These are phyloP conservation scores for Heterodera schachtii DNA, from an alignment of 1,140 invertebrate genomes.

Conservation along the genomic window DNA sequence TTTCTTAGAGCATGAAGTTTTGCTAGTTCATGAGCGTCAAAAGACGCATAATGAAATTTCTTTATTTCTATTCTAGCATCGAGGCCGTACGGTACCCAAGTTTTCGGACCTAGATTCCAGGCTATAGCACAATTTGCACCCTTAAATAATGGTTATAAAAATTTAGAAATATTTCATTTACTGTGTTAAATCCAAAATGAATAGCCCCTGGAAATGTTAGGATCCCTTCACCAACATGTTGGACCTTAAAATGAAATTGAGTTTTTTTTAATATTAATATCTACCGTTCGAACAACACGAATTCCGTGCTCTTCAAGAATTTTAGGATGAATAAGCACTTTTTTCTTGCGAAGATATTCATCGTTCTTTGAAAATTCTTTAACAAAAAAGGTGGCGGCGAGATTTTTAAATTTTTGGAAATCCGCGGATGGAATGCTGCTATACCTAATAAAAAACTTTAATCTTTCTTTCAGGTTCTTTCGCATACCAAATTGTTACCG, in stretches of 20 bases:
- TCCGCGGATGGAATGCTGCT: not conserved
- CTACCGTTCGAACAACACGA: not conserved
- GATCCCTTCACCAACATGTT: not conserved
- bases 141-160: not conserved
- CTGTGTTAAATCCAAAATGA: not conserved
- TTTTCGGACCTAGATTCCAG: not conserved
- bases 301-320: not conserved
- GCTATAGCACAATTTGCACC: not conserved
- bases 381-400: not conserved
- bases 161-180: not conserved
- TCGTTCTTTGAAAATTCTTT: not conserved
- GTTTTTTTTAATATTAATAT: too few relatives aligned
- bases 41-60: too few relatives aligned
- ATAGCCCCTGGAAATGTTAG: not conserved
- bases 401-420: not conserved
- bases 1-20: too few relatives aligned
- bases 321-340: not conserved
- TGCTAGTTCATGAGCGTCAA: too few relatives aligned
- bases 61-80: not conserved
- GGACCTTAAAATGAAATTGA: not conserved
- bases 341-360: not conserved
- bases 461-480: not conserved
- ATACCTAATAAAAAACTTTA: not conserved
- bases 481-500: not conserved
- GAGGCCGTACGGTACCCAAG: not conserved